These are phyloP conservation scores for Macropodus opercularis DNA, from an alignment of 2,797 vertebrate genomes.

Conservation along the genomic window DNA sequence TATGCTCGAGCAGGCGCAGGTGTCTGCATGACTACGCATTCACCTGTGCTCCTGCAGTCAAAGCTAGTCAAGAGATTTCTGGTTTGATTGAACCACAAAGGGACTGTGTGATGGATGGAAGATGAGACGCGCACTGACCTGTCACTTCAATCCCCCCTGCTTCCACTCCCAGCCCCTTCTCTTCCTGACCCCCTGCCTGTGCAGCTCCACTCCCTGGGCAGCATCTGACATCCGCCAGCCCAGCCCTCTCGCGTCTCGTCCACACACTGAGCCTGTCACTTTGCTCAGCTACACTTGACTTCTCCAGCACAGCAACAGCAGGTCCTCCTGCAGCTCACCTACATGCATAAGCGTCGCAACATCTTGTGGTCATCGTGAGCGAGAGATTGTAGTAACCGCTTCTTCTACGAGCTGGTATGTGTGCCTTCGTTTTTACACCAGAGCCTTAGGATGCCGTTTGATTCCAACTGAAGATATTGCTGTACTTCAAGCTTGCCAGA, in stretches of 20 bases:
- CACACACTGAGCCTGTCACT: constrained; percentile 34
- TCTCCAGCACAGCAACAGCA: constrained; percentile 15
- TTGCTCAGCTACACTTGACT: constrained; percentile 27
- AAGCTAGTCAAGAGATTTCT: constrained; percentile 45
- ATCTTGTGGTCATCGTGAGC: constrained; percentile 5
- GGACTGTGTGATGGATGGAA: constrained; percentile 68
- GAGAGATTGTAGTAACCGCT: constrained; percentile 7
- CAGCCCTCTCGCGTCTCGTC: constrained; percentile 24
- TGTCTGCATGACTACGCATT: constrained; percentile 52
- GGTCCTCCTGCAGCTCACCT: background rate
- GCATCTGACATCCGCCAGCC: constrained; percentile 43
- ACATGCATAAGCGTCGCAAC: constrained; percentile 13
- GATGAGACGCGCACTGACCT: constrained; percentile 67
- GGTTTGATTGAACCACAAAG: constrained; percentile 64
- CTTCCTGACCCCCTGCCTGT: constrained; percentile 49
- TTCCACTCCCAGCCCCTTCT: constrained; percentile 5
- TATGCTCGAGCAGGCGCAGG: constrained; percentile 33
- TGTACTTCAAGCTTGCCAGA: constrained; percentile 41
- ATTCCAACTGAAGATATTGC: constrained; percentile 43
- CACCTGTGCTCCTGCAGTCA: constrained; percentile 56
- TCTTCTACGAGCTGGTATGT: constrained; percentile 4
- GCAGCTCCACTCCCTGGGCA: constrained; percentile 36
- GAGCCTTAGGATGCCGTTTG: constrained; percentile 38
- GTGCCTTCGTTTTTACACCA: background rate
- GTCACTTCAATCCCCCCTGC: constrained; percentile 47